Conservation (phyloP, 2,888 invertebrate genomes). For the Lypha dubia region DNA sequence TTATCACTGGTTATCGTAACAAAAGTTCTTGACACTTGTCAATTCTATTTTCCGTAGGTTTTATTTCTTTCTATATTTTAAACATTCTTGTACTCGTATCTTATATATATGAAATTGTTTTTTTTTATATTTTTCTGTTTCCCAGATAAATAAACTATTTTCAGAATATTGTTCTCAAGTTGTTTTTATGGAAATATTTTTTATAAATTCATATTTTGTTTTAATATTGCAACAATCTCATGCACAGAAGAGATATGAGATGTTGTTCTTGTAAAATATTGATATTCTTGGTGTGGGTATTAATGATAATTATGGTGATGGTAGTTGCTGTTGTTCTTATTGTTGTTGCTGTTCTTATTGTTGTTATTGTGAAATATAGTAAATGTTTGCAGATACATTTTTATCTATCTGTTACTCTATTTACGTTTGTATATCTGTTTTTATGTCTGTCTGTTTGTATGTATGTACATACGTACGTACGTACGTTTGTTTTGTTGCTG, state of each 20-base stretch:
- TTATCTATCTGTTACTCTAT: slow-evolving; percentile 55
- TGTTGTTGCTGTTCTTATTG: slow-evolving; percentile 4
- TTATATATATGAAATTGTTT: slow-evolving; percentile 44
- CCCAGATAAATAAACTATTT: slow-evolving; percentile 35
- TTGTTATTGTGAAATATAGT: slow-evolving; percentile 33
- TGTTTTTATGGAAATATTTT: slow-evolving; percentile 23
- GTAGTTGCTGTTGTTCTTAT: not conserved
- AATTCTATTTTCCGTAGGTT: slow-evolving; percentile 25
- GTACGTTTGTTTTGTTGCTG: slow-evolving; percentile 26
- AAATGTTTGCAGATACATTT: slow-evolving; percentile 30
- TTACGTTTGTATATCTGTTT: slow-evolving; percentile 52
- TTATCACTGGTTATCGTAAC: not conserved
- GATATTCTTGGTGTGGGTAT: slow-evolving; percentile 30
- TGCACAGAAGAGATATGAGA: slow-evolving; percentile 50
- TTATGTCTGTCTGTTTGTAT: slow-evolving; percentile 20
- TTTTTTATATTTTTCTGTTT: slow-evolving; percentile 16
- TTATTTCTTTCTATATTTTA: slow-evolving; percentile 21
- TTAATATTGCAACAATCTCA: slow-evolving; percentile 50
- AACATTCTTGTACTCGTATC: slow-evolving; percentile 16
- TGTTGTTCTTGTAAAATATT: slow-evolving; percentile 8
- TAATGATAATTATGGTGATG: slow-evolving; percentile 12
- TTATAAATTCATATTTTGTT: slow-evolving; percentile 26
- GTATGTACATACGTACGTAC: slow-evolving; percentile 14
- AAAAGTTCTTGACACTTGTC: slow-evolving; percentile 53
- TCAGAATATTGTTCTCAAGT: slow-evolving; percentile 15